These are phyloP conservation scores for Orthosia gothica DNA, from an alignment of 2,888 invertebrate species.

Conservation along the genomic window DNA sequence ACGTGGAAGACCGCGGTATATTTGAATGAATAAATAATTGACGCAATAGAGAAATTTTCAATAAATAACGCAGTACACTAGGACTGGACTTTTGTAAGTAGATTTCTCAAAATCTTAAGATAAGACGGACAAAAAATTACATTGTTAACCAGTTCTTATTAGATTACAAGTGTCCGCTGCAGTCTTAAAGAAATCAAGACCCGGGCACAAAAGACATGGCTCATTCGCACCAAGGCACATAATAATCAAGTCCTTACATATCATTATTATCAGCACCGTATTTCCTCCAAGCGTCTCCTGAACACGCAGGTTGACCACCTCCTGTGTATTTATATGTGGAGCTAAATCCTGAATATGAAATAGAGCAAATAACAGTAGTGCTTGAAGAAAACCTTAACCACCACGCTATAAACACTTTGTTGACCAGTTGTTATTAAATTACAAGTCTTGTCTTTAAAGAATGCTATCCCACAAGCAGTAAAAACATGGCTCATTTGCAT, in stretches of 20 bases:
- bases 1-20: background rate
- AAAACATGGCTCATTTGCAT: background rate
- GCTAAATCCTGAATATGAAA: constrained; percentile 25
- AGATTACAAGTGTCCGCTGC: background rate
- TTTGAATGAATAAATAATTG: background rate
- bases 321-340: constrained; percentile 78
- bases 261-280: constrained; percentile 40
- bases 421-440: background rate
- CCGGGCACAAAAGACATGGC: background rate
- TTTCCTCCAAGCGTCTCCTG: constrained; percentile 19
- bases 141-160: background rate
- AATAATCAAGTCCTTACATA: constrained; percentile 24
- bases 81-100: no score
- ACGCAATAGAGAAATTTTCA: background rate
- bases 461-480: background rate
- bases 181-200: background rate
- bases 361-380: no score
- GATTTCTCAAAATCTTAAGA: no score
- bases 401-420: no score
- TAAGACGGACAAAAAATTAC: no score
- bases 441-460: background rate
- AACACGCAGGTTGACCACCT: constrained; percentile 70
- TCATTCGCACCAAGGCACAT: background rate
- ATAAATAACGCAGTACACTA: no score
- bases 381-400: no score